Evolutionary conservation across 2,888 invertebrate species (phyloP), one percentile per base, ranked within the genome.

Genomic region (Lutraria lutraria): DNA sequence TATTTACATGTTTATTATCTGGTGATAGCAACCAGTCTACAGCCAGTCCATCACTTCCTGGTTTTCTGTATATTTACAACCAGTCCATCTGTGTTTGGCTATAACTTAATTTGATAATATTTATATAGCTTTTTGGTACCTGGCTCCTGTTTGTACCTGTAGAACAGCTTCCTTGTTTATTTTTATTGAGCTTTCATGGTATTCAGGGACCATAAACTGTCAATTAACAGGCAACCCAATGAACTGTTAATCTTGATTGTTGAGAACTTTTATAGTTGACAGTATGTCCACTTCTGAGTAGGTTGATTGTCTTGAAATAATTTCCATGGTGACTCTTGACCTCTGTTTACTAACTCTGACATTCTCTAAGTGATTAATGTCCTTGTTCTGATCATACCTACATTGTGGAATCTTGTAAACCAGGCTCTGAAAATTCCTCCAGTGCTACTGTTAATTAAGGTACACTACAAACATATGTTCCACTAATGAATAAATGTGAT

Each of bases 391-490:
- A 12, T 68, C 2, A 25, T 19, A 68, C 13, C 0, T 68, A 68
- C 63, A n/a, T 68, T 25, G 25, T 25, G 63, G 63, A 68, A 68
- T 68, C 63, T 68, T 68, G 63, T 68, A 68, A 25, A 21, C 25
- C 25, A 68, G 63, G n/a, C 25, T 68, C 63, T 68, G 63, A 68
- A 68, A n/a, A 68, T 68, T 68, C 63, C 63, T 68, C 63, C n/a
- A 68, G 63, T 68, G 25, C 63, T 68, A 0, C 25, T n/a, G 63
- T 68, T 68, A 2, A 68, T 68, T 68, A 68, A n/a, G 6, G 25
- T 25, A 25, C 25, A 68, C 63, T 25, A 68, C n/a, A 68, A 43
- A 68, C 63, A 68, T 68, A 68, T 68, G 63, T 68, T 68, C 25
- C 1, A 25, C 63, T 68, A 68, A 68, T 68, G 63, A 25, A 25